Conservation (phyloP, 2,888 invertebrate species). For the Drosophila gaucha region DNA sequence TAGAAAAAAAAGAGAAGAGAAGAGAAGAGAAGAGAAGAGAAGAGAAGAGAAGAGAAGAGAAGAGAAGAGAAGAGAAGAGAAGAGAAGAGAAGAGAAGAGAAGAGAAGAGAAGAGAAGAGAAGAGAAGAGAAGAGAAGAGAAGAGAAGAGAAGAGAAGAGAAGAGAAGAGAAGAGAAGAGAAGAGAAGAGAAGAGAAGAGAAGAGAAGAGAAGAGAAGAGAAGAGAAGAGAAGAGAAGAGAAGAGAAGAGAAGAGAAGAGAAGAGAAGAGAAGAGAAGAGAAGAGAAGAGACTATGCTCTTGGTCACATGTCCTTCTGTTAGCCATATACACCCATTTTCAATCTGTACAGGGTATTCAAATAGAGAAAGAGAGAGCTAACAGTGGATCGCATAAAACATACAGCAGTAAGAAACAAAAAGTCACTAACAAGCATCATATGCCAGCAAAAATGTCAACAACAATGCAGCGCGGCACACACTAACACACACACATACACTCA, state of each 20-base stretch:
- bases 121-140: slow-evolving; percentile 11
- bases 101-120: background rate
- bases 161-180: background rate
- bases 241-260: background rate
- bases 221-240: background rate
- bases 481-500: slow-evolving; percentile 18
- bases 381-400: slow-evolving; percentile 56
- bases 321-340: background rate
- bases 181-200: background rate
- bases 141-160: background rate
- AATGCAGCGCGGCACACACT: slow-evolving; percentile 47
- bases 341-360: background rate
- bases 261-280: background rate
- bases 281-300: no score
- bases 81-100: background rate
- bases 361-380: slow-evolving; percentile 9
- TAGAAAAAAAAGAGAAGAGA: background rate
- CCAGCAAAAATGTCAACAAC: slow-evolving; percentile 80
- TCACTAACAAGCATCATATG: slow-evolving; percentile 80
- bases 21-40: background rate
- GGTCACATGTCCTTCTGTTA: no score
- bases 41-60: slow-evolving; percentile 6
- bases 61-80: background rate
- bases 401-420: slow-evolving; percentile 66
- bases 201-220: background rate